Evolutionary conservation across 1,140 invertebrate species (phyloP).

Genomic region (Copidosoma floridanum): DNA sequence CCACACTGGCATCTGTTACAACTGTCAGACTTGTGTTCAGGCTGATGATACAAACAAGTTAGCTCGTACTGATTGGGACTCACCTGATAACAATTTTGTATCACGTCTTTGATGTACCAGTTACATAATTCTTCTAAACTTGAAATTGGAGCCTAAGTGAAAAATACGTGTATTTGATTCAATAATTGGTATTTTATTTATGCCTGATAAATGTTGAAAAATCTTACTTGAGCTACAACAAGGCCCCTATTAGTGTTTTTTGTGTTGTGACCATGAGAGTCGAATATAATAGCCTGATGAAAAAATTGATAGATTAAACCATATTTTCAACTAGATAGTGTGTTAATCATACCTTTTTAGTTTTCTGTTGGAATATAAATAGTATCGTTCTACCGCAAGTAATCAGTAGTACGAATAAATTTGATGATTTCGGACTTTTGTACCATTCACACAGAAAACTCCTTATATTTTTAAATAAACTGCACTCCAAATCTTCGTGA

Average conservation of each 20-base stretch:
- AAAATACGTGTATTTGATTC: slow-evolving; percentile 19
- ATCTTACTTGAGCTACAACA: slow-evolving; percentile 50
- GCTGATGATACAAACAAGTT: slow-evolving; percentile 45
- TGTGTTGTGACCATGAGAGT: slow-evolving; percentile 48
- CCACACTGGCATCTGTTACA: slow-evolving; percentile 10
- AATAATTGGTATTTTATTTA: background rate
- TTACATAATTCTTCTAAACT: slow-evolving; percentile 43
- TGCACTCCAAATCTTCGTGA: slow-evolving; percentile 40
- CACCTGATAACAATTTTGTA: slow-evolving; percentile 41
- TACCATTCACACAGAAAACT: slow-evolving; percentile 46
- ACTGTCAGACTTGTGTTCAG: slow-evolving; percentile 17
- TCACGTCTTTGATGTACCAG: slow-evolving; percentile 45
- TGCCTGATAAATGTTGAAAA: slow-evolving; percentile 3
- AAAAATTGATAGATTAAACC: too few relatives aligned
- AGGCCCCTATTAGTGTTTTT: slow-evolving; percentile 41
- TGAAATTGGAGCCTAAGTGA: slow-evolving; percentile 39
- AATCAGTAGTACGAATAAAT: slow-evolving; percentile 52
- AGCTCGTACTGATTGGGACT: slow-evolving; percentile 47
- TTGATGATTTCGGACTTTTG: slow-evolving; percentile 35
- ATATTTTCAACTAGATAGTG: slow-evolving; percentile 1
- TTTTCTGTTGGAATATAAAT: slow-evolving; percentile 51
- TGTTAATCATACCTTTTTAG: slow-evolving; percentile 36
- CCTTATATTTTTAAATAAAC: slow-evolving; percentile 42
- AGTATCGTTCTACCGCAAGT: slow-evolving; percentile 50
- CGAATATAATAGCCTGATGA: slow-evolving; percentile 46